A percentile compares a stretch with the other conserved stretches of the same genome.
phyloP scores from a whole-genome alignment of 1,140 invertebrate genomes.

The Drosophila repleta region DNA sequence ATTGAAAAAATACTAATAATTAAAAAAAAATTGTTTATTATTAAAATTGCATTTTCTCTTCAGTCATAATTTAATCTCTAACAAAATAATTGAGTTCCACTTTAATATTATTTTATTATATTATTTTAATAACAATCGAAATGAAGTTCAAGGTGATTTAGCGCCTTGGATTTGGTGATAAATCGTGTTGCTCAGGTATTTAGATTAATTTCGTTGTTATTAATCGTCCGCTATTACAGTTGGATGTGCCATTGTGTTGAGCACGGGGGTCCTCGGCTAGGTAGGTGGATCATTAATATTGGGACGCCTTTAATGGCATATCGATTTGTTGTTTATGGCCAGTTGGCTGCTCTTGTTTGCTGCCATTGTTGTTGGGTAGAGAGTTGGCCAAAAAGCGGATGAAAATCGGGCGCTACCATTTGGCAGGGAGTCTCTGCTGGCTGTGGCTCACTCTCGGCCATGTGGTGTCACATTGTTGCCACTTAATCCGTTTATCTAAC shows the following conservation, averaged over 20 bases:
- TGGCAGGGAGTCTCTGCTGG: constrained; percentile 3
- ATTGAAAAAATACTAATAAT: too few relatives aligned
- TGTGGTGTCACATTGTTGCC: constrained; percentile 70
- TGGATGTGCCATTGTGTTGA: constrained; percentile 1
- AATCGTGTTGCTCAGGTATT: constrained; percentile 7
- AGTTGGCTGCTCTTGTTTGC: constrained; percentile 19
- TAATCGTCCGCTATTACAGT: constrained; percentile 7
- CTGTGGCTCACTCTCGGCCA: constrained; percentile 4
- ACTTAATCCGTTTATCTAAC: constrained; percentile 84
- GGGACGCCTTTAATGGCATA: constrained; percentile 55
- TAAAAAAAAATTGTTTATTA: too few relatives aligned
- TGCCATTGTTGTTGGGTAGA: constrained; percentile 19
- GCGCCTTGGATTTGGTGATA: not conserved
- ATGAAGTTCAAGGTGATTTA: not conserved
- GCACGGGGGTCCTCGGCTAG: too few relatives aligned
- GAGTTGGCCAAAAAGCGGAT: constrained; percentile 31
- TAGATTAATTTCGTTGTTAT: constrained; percentile 14
- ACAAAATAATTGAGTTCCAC: too few relatives aligned
- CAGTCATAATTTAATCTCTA: too few relatives aligned
- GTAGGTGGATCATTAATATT: constrained; percentile 35
- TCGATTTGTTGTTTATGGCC: constrained; percentile 65
- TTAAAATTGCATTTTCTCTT: too few relatives aligned
- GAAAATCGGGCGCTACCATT: constrained; percentile 30
- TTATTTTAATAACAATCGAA: not conserved
- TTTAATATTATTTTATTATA: too few relatives aligned